Conservation (phyloP, 2,113 vertebrate genomes). For the Oryzias melastigma region DNA sequence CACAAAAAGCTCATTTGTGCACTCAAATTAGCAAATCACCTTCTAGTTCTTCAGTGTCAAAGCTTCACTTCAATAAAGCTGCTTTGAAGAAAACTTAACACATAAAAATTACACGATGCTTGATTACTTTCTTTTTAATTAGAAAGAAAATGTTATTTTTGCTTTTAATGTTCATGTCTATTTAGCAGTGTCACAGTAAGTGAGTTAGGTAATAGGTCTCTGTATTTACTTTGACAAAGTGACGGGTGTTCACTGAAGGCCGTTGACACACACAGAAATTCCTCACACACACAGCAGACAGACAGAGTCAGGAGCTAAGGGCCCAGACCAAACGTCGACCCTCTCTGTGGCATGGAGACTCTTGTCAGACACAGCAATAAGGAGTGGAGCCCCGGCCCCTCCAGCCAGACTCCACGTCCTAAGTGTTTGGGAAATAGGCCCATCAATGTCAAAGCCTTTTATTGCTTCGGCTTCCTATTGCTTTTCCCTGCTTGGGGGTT, state of each 20-base stretch:
- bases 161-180: background rate
- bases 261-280: slow-evolving; percentile 73
- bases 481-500: slow-evolving; percentile 68
- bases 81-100: too few relatives aligned
- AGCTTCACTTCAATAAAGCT: too few relatives aligned
- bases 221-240: slow-evolving; percentile 62
- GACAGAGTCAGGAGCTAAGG: slow-evolving; percentile 56
- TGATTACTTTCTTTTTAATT: background rate
- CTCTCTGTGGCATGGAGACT: slow-evolving; percentile 61
- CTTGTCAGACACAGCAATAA: slow-evolving; percentile 70
- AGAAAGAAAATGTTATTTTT: background rate
- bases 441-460: slow-evolving; percentile 74
- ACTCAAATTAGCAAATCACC: too few relatives aligned
- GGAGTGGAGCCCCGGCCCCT: slow-evolving; percentile 55
- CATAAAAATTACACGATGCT: too few relatives aligned
- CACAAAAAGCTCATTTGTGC: too few relatives aligned
- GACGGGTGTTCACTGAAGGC: slow-evolving; percentile 75
- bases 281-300: slow-evolving; percentile 64
- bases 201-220: slow-evolving; percentile 11
- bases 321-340: slow-evolving; percentile 45
- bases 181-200: background rate
- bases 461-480: slow-evolving; percentile 75
- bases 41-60: too few relatives aligned
- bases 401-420: slow-evolving; percentile 63
- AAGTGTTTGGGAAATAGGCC: slow-evolving; percentile 74